Evolutionary conservation across 2,113 vertebrate genomes (phyloP), one percentile per base, ranked within the genome.

Genomic region (Amphiprion ocellaris): DNA sequence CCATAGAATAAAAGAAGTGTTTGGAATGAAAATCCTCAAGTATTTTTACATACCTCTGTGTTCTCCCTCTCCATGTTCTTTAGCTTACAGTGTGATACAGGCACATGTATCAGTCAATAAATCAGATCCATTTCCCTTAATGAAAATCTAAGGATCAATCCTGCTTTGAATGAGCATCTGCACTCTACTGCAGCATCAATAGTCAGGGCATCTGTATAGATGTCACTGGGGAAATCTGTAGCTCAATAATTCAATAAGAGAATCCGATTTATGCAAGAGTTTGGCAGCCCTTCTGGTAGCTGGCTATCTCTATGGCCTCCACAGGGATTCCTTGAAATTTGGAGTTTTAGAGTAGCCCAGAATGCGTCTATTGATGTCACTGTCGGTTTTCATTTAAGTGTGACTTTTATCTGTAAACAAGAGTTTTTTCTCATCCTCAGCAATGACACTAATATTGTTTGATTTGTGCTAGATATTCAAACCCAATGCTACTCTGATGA

Each of bases 91-190:
- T 15, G 12, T 15, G 12, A 47, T 12, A 47, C 16, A 30, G 30
- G 30, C 30, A 30, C 30, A 30, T 5, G 5, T 30, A 3, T 30
- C 30, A 30, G 30, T 6, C 30, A 2, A 30, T 30, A 30, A 30
- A 15, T 24, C 33, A 2, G 14, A 24, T 41, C 49, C 10, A 53
- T 52, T 23, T 73, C 10, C 58, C 26, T 47, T 62, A 11, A 30
- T 30, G 30, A 30, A 30, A 30, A 30, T 4, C 30, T 44, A 14
- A 53, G 33, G 46, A 65, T 82, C 74, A 56, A 67, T 82, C 16
- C 17, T 19, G 6, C 61, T 62, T 72, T 30, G 30, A 77, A 56
- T 19, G 10, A 63, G 50, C 50, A 26, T 8, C 23, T 61, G 30
- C 30, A 5, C 30, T 30, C 30, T 30, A 4, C 33, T 72, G 49